phyloP scores from a whole-genome alignment of 30 jellyfish, hydroid and myxozoan genomes.

The Nemopilema nomurai region DNA sequence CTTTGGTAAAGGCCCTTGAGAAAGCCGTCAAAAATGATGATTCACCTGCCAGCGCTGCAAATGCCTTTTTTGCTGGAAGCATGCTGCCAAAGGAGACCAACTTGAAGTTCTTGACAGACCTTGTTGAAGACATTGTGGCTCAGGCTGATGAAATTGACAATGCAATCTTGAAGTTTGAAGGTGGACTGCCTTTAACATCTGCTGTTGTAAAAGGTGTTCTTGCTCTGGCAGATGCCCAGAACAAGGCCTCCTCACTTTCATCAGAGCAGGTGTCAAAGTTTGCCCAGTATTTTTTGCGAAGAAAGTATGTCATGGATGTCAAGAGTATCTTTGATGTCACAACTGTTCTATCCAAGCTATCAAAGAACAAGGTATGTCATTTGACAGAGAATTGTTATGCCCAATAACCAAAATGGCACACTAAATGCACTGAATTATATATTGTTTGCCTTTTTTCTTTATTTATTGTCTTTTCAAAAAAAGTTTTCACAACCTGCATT shows the following conservation, averaged over 20 bases:
- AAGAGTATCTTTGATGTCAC: conserved; percentile 70
- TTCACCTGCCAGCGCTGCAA: conserved; percentile 89
- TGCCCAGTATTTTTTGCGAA: conserved; percentile 82
- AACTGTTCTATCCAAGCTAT: conserved; percentile 59
- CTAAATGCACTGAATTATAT: not conserved
- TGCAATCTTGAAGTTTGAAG: conserved; percentile 87
- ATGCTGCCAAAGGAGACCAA: conserved; percentile 72
- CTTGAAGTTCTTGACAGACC: conserved; percentile 59
- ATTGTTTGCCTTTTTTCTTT: too few species aligned
- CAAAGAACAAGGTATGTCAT: conserved; percentile 68
- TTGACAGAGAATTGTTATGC: not conserved
- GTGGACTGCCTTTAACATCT: conserved; percentile 83
- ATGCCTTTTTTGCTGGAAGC: conserved; percentile 88
- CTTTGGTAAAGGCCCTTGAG: conserved; percentile 56
- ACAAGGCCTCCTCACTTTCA: conserved; percentile 55
- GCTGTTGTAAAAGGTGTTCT: conserved; percentile 73
- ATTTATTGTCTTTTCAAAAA: too few species aligned
- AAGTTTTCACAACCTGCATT: too few species aligned
- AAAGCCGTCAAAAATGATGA: conserved; percentile 76
- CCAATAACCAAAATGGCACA: not conserved
- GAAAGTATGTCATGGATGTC: conserved; percentile 81
- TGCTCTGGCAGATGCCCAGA: conserved; percentile 70
- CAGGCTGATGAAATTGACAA: conserved; percentile 96
- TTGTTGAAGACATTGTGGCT: conserved; percentile 92
- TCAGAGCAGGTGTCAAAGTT: conserved; percentile 83